These are phyloP conservation scores for Dipodomys ordii DNA, from an alignment of 2,113 vertebrate species.

Conservation along the genomic window DNA sequence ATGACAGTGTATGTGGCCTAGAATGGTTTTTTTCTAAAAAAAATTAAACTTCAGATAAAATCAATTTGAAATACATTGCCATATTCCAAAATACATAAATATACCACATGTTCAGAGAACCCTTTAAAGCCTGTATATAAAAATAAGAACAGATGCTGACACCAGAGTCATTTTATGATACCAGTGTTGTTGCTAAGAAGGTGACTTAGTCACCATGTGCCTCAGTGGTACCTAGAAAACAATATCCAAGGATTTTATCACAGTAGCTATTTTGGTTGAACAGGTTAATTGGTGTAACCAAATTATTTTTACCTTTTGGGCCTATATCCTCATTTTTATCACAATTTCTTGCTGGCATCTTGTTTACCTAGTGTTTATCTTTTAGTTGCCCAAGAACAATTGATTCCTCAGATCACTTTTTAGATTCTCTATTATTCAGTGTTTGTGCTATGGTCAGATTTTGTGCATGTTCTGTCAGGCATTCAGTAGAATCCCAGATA, in stretches of 20 bases:
- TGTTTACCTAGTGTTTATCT: too few relatives aligned
- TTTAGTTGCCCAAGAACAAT: too few relatives aligned
- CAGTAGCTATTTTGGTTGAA: background rate
- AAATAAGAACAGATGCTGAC: background rate
- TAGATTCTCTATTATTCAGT: background rate
- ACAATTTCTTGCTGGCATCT: background rate
- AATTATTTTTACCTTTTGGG: background rate
- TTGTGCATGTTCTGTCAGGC: too few relatives aligned
- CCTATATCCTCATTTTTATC: background rate
- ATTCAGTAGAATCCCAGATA: background rate
- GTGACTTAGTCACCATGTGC: background rate
- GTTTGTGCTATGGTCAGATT: background rate
- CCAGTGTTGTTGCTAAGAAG: background rate
- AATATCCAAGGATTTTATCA: background rate
- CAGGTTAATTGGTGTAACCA: background rate
- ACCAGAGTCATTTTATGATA: background rate
- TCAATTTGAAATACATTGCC: background rate
- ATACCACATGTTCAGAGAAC: background rate
- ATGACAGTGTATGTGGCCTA: background rate
- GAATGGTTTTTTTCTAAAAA: background rate
- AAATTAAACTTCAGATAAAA: background rate
- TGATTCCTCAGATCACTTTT: too few relatives aligned
- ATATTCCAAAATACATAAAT: background rate
- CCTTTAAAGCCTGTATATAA: background rate
- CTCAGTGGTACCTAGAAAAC: background rate